Evolutionary conservation across 2,888 invertebrate genomes (phyloP), one percentile per base, ranked within the genome.

Genomic region (Drosophila monieri): DNA sequence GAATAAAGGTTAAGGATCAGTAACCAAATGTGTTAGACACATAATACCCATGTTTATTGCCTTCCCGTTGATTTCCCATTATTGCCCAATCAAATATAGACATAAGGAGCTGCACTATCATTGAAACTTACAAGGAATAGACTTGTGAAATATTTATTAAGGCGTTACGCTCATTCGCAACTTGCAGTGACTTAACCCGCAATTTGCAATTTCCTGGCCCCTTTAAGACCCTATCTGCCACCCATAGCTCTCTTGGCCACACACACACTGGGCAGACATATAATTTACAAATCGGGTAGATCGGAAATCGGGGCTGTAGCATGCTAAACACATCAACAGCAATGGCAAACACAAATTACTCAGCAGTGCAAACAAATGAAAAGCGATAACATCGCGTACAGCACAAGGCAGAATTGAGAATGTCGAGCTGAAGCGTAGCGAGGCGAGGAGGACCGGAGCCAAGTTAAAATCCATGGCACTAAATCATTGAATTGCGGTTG

Each of bases 301-400:
- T 27, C 41, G 53, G 39, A 18, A 41, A 39, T 27, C 41, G 57
- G 48, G 56, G 52, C 44, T 64, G 61, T 41, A 60, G 74, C 73
- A 80, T 75, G 61, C 76, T 73, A 68, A 73, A 73, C 74, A 78
- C 67, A 79, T 73, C 69, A 71, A 68, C 62, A 66, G 62, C 62
- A 43, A 71, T 49, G 72, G 80, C 71, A 85, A 88, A 88, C 80
- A 88, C 74, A 88, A 88, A 84, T 84, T 84, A 84, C 88, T 88
- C 84, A 80, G 79, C 77, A 75, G 59, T 66, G 77, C 81, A 85
- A 85, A 85, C 79, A 86, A 88, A 86, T 84, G 73, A 68, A 60
- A 76, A 69, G 64, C 72, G 88, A 85, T 84, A 85, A 79, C 66
- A 88, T 84, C 85, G 75, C 68, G 71, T 35, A 55, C 48, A 43